phyloP scores from a whole-genome alignment of 2,113 vertebrate species.

The Peromyscus leucopus region DNA sequence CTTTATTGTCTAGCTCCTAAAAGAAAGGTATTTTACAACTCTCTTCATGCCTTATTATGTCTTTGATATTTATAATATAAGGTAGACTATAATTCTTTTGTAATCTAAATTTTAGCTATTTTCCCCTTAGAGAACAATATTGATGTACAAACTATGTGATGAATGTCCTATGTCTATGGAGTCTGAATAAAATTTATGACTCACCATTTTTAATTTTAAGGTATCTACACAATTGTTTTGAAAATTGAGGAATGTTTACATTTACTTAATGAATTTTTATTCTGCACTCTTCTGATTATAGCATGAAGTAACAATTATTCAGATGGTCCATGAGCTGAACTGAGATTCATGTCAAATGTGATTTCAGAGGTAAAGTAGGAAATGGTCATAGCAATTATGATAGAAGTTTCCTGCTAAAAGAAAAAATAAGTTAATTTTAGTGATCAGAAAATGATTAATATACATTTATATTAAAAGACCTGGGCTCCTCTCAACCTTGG shows the following conservation, averaged over 20 bases:
- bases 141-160: neutral
- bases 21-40: conserved; percentile 67
- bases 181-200: conserved; percentile 24
- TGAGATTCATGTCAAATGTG: neutral
- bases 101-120: conserved; percentile 72
- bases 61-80: conserved; percentile 77
- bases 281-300: neutral
- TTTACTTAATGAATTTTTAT: conserved; percentile 24
- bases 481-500: neutral
- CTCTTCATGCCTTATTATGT: conserved; percentile 66
- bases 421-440: conserved; percentile 3
- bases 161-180: conserved; percentile 20
- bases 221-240: neutral
- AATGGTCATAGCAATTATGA: neutral
- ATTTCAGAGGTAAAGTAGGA: neutral
- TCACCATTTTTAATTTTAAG: conserved; percentile 34
- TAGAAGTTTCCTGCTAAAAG: neutral
- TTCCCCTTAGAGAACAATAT: conserved; percentile 48
- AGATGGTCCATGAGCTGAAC: neutral
- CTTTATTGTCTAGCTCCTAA: conserved; percentile 73
- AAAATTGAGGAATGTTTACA: neutral
- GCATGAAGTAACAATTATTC: neutral
- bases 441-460: neutral
- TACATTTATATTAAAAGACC: neutral
- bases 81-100: conserved; percentile 69